phyloP scores from a whole-genome alignment of 2,797 vertebrate genomes.

The Poeciliopsis gracilis region DNA sequence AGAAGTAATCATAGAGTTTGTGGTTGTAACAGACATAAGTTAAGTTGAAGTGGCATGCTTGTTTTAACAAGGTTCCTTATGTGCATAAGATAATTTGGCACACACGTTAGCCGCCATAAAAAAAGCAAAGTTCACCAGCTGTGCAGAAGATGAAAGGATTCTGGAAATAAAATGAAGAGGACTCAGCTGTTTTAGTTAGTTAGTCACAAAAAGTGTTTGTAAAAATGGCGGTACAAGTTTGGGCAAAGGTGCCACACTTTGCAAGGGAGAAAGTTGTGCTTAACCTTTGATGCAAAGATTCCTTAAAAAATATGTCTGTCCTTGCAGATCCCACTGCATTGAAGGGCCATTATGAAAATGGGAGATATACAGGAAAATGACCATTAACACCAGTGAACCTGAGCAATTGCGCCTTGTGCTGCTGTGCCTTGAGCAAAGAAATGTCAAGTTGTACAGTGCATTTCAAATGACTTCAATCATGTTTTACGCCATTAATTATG shows the following conservation, averaged over 20 bases:
- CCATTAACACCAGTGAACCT: background rate
- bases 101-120: background rate
- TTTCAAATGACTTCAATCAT: slow-evolving; percentile 1
- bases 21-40: background rate
- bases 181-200: background rate
- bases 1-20: background rate
- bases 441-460: background rate
- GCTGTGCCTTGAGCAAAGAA: slow-evolving; percentile 2
- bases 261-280: background rate
- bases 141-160: background rate
- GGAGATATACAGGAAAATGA: background rate
- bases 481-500: background rate
- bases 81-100: background rate
- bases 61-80: background rate
- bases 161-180: background rate
- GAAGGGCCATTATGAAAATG: background rate
- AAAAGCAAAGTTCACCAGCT: background rate
- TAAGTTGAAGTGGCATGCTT: background rate
- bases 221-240: background rate
- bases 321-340: background rate
- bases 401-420: background rate
- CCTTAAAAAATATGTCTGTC: background rate
- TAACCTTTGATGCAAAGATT: background rate
- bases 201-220: background rate
- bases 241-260: background rate